These are phyloP conservation scores for Orycteropus afer DNA, from an alignment of 2,113 vertebrate genomes.

Conservation along the genomic window DNA sequence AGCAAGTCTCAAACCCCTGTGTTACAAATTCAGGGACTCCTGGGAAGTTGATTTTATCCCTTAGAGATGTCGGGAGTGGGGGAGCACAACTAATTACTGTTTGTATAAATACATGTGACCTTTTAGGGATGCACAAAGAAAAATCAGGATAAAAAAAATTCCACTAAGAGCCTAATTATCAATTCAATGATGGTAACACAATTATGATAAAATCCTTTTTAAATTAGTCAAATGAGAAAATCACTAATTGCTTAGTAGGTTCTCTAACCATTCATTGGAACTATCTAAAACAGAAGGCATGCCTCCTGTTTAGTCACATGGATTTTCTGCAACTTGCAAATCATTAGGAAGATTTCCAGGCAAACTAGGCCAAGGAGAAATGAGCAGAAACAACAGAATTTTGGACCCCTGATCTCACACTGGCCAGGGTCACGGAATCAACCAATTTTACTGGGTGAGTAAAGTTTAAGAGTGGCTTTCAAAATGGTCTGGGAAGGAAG, in stretches of 20 bases:
- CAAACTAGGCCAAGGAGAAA: not conserved
- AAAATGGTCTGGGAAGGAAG: not conserved
- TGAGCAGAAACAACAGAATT: not conserved
- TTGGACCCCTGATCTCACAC: not conserved
- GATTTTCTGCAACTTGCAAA: not conserved
- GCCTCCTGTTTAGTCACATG: not conserved
- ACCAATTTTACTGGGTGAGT: not conserved
- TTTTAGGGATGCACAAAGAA: not conserved
- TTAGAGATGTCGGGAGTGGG: not conserved
- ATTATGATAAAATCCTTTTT: constrained; percentile 36
- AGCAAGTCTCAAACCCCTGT: not conserved
- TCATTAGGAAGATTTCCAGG: not conserved
- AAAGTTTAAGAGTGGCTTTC: not conserved
- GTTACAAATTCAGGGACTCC: not conserved
- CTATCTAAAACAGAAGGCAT: not conserved
- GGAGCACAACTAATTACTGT: not conserved
- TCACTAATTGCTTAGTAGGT: not conserved
- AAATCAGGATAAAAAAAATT: not conserved
- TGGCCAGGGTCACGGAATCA: not conserved
- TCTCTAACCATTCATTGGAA: not conserved
- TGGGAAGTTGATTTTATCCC: not conserved
- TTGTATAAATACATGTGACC: not conserved
- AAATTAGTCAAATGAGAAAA: constrained; percentile 43
- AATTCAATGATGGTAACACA: constrained; percentile 8
- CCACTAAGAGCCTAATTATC: not conserved